A percentile compares a stretch with the other conserved stretches of the same genome.
Evolutionary conservation across 2,888 invertebrate species (phyloP).

Genomic region (Tetragonisca angustula): DNA sequence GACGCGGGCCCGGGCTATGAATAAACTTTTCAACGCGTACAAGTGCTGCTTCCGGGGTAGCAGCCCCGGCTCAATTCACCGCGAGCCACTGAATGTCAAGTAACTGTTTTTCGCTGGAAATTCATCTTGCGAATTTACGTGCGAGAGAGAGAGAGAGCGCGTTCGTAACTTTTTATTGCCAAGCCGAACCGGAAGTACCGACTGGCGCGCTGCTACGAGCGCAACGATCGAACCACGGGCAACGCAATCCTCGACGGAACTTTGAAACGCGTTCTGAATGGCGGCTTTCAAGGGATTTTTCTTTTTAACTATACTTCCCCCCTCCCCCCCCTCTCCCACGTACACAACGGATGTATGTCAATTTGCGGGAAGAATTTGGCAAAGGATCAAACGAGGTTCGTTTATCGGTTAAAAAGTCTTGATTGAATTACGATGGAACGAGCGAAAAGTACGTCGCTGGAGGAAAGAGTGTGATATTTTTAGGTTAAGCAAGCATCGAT

Average conservation of each 20-base stretch:
- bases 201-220: not conserved
- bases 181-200: conserved; percentile 11
- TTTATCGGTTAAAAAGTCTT: not conserved
- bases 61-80: conserved; percentile 22
- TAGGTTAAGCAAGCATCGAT: no score
- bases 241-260: not conserved
- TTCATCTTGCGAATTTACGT: conserved; percentile 45
- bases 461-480: not conserved
- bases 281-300: no score
- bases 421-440: not conserved
- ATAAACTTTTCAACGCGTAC: conserved; percentile 74
- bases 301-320: not conserved
- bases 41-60: conserved; percentile 35
- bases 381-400: not conserved
- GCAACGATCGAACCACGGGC: conserved; percentile 7
- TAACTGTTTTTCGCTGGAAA: conserved; percentile 53
- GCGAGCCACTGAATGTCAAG: conserved; percentile 55
- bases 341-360: not conserved
- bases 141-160: not conserved
- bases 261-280: not conserved
- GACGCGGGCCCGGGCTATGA: conserved; percentile 62
- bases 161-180: conserved; percentile 47
- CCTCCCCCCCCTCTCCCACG: no score
- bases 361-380: not conserved
- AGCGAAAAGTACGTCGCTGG: not conserved